Base-by-base conservation (phyloP, 2,113 vertebrate species). In the Lophochroa leadbeateri region DNA sequence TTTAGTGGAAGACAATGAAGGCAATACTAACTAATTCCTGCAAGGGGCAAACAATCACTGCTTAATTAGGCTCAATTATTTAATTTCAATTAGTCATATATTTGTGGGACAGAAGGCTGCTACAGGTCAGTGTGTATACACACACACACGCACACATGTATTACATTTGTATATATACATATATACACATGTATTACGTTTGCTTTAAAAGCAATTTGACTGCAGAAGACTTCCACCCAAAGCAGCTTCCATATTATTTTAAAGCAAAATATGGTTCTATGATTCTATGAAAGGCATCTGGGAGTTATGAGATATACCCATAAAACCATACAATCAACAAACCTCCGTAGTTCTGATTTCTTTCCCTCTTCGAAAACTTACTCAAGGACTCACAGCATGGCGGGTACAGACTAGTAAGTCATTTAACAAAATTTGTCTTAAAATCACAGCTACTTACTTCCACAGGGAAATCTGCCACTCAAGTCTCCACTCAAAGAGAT, bases 131-230 rank as follows among this genome's bases (percentile, higher is more conserved):
- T 65, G 33, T 46, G 44, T 58, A 35, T 35, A 35, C 33, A 39
- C 1, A 29, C 5, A 15, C 5, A 25, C 16, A 77, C 11, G 24
- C 39, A 18, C 4, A 24, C 2, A 11, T 3, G 20, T 35, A 23
- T 35, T 58, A 24, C 10, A 35, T 35, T 58, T 24, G 57, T 10
- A 58, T 57, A 57, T n/a, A n/a, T 58, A n/a, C 33, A 58, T 23
- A 23, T 24, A 35, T 58, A 58, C 21, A 35, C 9, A 35, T 35
- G 13, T n/a, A 15, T 44, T 67, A 43, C 11, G 7, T 68, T 55
- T 57, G 12, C 8, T 74, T 72, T 77, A 55, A 82, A 82, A 55
- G 16, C 11, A 81, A 35, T 29, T 28, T 46, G 10, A n/a, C 35
- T 55, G 43, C 33, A 41, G 25, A 70, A 70, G 12, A 31, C 28